Evolutionary conservation across 2,797 vertebrate species (phyloP), one percentile per base, ranked within the genome.

Genomic region (Dipus sagitta): DNA sequence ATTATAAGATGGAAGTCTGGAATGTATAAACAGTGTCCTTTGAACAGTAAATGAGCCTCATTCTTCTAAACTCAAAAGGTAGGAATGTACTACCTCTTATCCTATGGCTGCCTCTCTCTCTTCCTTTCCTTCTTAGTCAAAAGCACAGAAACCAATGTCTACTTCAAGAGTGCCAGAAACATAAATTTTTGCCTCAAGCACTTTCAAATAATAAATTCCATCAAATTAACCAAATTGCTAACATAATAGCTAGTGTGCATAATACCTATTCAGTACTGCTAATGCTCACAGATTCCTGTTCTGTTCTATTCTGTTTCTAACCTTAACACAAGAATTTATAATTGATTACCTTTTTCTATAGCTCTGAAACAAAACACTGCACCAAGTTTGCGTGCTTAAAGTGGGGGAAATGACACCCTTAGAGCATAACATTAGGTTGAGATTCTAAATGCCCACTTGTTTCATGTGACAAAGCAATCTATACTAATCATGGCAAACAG

Each of bases 1-100:
- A 88, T 97, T 97, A 96, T 54, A 90, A 96, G 97, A 97, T 87
- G 96, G 97, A 96, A 97, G 95, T 96, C 97, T 97, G 96, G 94
- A 97, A 96, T 95, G 76, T 95, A 95, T 96, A 97, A 96, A 97
- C 97, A 97, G 95, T 87, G 92, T 97, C 86, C 83, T 97, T 97
- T 97, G 91, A 97, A 93, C 96, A 98, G 94, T 95, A 97, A 98
- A 97, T 97, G 92, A 97, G 95, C 92, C 97, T 96, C 92, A 75
- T 94, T 97, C 93, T 97, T 97, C 84, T 17, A 87, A 98, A 96
- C 93, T 95, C 82, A 93, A 95, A 95, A 90, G 88, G 95, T 85
- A 95, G 94, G 83, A 97, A 97, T 96, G 95, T 89, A 81, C 74
- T 93, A 94, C 95, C 97, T 97, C 97, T 97, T 97, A 92, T 97